Percentiles rank a stretch among this genome's conserved stretches.
Evolutionary conservation across 2,113 vertebrate species (phyloP).

Genomic region (Trichomycterus rosablanca): DNA sequence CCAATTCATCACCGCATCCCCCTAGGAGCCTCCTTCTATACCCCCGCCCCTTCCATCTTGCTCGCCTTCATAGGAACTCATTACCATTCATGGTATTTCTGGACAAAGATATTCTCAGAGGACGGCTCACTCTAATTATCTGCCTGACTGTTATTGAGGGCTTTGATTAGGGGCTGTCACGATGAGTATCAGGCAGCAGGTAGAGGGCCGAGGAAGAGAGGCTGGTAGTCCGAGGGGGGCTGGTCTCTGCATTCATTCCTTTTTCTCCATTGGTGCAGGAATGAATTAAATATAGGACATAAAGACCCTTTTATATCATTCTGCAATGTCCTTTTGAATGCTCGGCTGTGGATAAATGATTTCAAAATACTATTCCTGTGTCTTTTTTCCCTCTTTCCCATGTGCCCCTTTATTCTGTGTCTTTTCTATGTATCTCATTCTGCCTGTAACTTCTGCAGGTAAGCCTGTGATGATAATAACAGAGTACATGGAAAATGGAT

Average conservation of each 20-base stretch:
- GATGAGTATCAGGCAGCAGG: slow-evolving; percentile 52
- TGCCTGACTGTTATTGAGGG: slow-evolving; percentile 53
- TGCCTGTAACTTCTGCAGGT: slow-evolving; percentile 30
- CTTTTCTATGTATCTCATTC: slow-evolving; percentile 14
- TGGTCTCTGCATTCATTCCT: slow-evolving; percentile 5
- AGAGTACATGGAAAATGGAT: slow-evolving; percentile 98
- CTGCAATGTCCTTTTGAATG: slow-evolving; percentile 3
- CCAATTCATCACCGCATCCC: slow-evolving; percentile 37
- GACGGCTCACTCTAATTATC: slow-evolving; percentile 50
- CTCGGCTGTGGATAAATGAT: slow-evolving; percentile 14
- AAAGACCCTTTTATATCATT: slow-evolving; percentile 17
- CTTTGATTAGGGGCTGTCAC: slow-evolving; percentile 53
- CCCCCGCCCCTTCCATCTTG: background rate
- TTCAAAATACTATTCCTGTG: background rate
- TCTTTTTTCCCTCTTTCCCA: background rate
- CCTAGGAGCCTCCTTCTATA: background rate
- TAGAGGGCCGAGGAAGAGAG: slow-evolving; percentile 25
- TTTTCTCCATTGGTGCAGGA: slow-evolving; percentile 32
- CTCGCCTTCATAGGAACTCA: slow-evolving; percentile 39
- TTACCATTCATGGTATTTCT: slow-evolving; percentile 50
- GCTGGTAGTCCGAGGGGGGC: background rate
- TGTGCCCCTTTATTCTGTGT: slow-evolving; percentile 9
- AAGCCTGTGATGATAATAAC: slow-evolving; percentile 96
- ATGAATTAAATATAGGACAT: slow-evolving; percentile 38
- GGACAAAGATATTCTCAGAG: slow-evolving; percentile 50